Conservation (phyloP, 2,888 invertebrate species). For the Acheta domesticus region DNA sequence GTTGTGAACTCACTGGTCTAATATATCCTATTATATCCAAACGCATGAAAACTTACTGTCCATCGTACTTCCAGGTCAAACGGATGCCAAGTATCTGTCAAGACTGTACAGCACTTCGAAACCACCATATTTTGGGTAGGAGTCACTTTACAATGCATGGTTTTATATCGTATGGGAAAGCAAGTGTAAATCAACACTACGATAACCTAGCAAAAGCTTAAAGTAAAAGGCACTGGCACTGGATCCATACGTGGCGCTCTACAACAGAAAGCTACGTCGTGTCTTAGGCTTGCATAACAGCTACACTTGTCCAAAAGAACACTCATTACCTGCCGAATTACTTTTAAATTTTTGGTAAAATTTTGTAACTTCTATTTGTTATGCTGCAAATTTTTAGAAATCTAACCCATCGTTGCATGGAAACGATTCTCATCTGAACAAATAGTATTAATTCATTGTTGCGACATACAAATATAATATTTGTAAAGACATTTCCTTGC, state of each 20-base stretch:
- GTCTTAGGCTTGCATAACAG: too few relatives aligned
- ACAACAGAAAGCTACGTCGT: too few relatives aligned
- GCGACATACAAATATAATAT: background rate
- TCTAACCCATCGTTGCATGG: constrained; percentile 10
- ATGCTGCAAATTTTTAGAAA: background rate
- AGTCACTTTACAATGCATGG: too few relatives aligned
- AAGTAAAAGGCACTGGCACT: background rate
- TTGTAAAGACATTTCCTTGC: too few relatives aligned
- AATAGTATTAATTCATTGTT: background rate
- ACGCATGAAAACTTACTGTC: too few relatives aligned
- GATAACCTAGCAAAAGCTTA: background rate
- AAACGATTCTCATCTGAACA: background rate
- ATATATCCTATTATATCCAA: too few relatives aligned
- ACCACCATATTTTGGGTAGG: too few relatives aligned
- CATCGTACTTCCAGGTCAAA: too few relatives aligned
- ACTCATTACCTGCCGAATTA: background rate
- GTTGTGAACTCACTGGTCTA: too few relatives aligned
- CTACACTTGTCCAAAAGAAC: background rate
- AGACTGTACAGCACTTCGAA: too few relatives aligned
- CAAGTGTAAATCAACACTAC: background rate
- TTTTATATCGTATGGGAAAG: background rate
- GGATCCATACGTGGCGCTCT: too few relatives aligned
- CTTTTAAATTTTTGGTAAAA: constrained; percentile 9
- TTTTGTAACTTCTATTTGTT: background rate
- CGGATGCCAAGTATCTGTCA: too few relatives aligned